Evolutionary conservation across 2,888 invertebrate species (phyloP).

Genomic region (Dryobota labecula): DNA sequence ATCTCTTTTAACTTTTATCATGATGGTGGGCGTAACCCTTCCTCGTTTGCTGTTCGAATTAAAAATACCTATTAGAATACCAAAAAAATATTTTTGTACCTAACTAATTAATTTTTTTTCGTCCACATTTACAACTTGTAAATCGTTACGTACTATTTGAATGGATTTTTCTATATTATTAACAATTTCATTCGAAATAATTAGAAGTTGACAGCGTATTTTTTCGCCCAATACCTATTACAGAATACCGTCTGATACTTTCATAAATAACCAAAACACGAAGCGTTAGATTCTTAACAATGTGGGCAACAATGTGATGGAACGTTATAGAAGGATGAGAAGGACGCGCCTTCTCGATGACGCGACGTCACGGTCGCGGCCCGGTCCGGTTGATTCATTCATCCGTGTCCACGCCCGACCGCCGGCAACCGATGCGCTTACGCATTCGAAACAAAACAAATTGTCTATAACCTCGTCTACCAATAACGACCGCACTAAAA

Average conservation of each 20-base stretch:
- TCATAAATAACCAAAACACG: not conserved
- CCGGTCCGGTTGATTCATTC: conserved; percentile 80
- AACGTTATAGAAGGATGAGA: conserved; percentile 69
- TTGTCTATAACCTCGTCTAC: conserved; percentile 76
- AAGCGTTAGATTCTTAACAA: conserved; percentile 53
- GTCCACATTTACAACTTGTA: not conserved
- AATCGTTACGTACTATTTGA: not conserved
- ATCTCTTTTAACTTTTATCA: conserved; percentile 12
- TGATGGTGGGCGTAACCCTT: conserved; percentile 25
- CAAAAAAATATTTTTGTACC: too few species aligned
- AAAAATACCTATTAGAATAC: conserved; percentile 18
- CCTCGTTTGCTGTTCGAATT: not conserved
- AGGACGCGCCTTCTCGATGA: conserved; percentile 82
- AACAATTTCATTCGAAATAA: not conserved
- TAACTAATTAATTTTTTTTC: conserved; percentile 7
- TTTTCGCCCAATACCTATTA: not conserved
- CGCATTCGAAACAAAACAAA: conserved; percentile 78
- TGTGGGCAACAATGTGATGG: conserved; percentile 66
- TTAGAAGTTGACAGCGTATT: not conserved
- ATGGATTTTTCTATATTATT: not conserved
- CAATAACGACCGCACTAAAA: conserved; percentile 68
- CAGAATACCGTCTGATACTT: not conserved
- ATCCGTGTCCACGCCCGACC: conserved; percentile 67
- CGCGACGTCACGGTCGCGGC: conserved; percentile 79
- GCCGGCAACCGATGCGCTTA: conserved; percentile 75